Percentiles rank a stretch among this genome's conserved stretches.
Conservation (phyloP, 2,888 invertebrate genomes). For the Hyalella azteca region DNA sequence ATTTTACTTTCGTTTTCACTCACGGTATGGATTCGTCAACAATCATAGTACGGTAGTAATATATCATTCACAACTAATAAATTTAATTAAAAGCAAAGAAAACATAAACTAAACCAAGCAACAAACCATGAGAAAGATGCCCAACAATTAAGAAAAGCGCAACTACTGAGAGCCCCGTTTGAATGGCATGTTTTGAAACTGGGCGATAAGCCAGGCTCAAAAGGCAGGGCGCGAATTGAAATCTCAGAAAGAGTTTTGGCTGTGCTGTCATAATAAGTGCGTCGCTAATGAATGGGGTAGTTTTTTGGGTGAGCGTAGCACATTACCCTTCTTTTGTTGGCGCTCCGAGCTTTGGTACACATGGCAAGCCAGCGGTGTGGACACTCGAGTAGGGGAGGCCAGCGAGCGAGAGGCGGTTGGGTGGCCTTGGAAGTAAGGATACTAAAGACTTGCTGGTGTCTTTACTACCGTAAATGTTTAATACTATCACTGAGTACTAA, state of each 20-base stretch:
- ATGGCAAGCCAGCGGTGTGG: background rate
- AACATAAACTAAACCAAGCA: no score
- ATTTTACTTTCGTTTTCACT: no score
- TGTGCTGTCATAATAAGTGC: conserved; percentile 24
- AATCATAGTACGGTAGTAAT: no score
- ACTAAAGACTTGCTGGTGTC: no score
- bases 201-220: background rate
- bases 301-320: background rate
- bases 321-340: conserved; percentile 18
- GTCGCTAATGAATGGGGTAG: conserved; percentile 20
- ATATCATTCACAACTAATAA: no score
- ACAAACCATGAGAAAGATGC: no score
- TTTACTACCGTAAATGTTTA: no score
- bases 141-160: no score
- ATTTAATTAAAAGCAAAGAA: no score
- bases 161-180: no score
- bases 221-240: conserved; percentile 12
- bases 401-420: background rate
- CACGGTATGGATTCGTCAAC: no score
- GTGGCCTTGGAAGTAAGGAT: background rate
- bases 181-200: background rate
- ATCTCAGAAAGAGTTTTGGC: conserved; percentile 30
- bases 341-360: background rate
- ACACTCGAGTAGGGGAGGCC: background rate
- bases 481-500: no score